Percentiles rank a stretch among this genome's conserved stretches.
These are phyloP conservation scores for Orchesella cincta DNA, from an alignment of 1,140 invertebrate species.

Conservation along the genomic window DNA sequence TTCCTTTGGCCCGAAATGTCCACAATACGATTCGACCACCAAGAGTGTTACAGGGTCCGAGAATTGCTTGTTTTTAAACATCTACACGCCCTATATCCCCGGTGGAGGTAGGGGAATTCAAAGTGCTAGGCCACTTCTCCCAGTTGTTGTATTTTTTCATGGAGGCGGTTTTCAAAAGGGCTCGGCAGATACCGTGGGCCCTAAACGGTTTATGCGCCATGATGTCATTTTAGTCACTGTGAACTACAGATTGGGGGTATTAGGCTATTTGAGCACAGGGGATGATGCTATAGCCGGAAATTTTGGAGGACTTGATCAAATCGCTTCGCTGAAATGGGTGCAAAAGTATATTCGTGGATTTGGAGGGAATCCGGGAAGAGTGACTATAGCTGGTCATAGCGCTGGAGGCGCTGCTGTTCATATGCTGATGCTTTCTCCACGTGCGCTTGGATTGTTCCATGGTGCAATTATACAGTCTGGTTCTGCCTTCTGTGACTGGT, in stretches of 20 bases:
- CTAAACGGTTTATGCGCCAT: slow-evolving; percentile 53
- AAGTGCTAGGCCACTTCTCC: slow-evolving; percentile 28
- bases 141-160: slow-evolving; percentile 51
- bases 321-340: slow-evolving; percentile 58
- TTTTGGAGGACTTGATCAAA: slow-evolving; percentile 57
- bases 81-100: slow-evolving; percentile 40
- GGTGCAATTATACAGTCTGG: slow-evolving; percentile 43
- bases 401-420: slow-evolving; percentile 51
- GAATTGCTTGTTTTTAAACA: slow-evolving; percentile 40
- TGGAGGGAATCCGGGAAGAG: slow-evolving; percentile 49
- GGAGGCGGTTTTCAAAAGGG: slow-evolving; percentile 47
- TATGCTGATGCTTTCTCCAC: slow-evolving; percentile 48
- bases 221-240: slow-evolving; percentile 61
- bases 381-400: slow-evolving; percentile 27
- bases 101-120: background rate
- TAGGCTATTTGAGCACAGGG: slow-evolving; percentile 53
- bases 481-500: slow-evolving; percentile 42
- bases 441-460: slow-evolving; percentile 40
- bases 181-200: slow-evolving; percentile 46
- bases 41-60: slow-evolving; percentile 32
- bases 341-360: slow-evolving; percentile 53
- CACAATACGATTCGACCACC: slow-evolving; percentile 26
- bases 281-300: slow-evolving; percentile 53
- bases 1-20: slow-evolving; percentile 27
- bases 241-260: slow-evolving; percentile 59